Conservation (phyloP, 2,888 invertebrate species). For the Litoditis marina region DNA sequence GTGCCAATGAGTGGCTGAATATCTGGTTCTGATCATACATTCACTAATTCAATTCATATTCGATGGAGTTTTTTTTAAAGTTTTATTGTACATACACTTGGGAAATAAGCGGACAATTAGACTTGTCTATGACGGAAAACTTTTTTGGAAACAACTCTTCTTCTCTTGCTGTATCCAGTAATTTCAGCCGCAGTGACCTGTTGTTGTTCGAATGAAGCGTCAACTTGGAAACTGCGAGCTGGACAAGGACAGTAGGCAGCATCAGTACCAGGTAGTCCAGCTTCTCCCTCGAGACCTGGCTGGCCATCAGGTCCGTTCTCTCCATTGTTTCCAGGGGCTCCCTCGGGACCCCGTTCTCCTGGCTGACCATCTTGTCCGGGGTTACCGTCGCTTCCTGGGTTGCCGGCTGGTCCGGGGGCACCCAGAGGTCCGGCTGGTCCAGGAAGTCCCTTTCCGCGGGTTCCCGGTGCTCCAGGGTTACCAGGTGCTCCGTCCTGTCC, state of each 20-base stretch:
- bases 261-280: conserved; percentile 13
- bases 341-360: conserved; percentile 7
- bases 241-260: conserved; percentile 12
- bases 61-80: not conserved
- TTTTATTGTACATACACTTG: too few species aligned
- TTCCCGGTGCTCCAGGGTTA: too few species aligned
- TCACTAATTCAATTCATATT: too few species aligned
- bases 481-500: conserved; percentile 32
- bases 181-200: too few species aligned
- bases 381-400: conserved; percentile 2
- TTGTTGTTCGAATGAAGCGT: not conserved
- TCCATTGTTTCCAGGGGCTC: conserved; percentile 11
- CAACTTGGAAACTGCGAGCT: not conserved
- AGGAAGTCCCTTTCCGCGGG: too few species aligned
- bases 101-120: too few species aligned
- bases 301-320: conserved; percentile 6
- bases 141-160: too few species aligned
- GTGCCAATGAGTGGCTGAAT: too few species aligned
- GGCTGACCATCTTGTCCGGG: conserved; percentile 3
- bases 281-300: conserved; percentile 2
- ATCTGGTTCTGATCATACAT: too few species aligned
- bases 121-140: too few species aligned
- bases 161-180: too few species aligned
- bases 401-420: conserved; percentile 13
- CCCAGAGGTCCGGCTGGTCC: conserved; percentile 17